A percentile compares a stretch with the other conserved stretches of the same genome.
Conservation (phyloP, 2,113 vertebrate genomes). For the Regulus satrapa region DNA sequence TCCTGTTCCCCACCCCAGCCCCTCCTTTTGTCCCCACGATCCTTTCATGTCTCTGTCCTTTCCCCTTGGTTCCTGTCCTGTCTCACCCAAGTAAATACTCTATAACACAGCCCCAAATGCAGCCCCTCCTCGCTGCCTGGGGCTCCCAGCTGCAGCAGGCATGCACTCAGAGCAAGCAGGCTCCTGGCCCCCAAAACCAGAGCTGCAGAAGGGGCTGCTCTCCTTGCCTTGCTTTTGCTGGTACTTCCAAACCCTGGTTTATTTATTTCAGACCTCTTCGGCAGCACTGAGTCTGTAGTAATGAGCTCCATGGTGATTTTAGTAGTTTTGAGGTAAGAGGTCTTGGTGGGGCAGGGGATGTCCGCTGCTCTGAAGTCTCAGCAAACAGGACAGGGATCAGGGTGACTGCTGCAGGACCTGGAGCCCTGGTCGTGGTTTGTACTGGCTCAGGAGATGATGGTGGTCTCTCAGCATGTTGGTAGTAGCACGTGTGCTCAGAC, state of each 20-base stretch:
- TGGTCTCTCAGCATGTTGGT: neutral
- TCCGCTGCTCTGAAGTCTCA: neutral
- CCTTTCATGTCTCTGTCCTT: neutral
- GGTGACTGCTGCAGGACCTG: neutral
- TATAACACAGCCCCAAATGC: accelerated
- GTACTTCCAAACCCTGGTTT: neutral
- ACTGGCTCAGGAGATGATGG: neutral
- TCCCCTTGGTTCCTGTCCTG: neutral
- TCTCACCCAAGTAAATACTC: neutral
- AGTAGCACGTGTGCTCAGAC: neutral
- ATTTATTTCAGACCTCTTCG: neutral
- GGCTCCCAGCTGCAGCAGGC: neutral
- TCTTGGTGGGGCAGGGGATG: neutral
- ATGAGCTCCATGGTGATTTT: neutral
- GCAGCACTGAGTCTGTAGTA: neutral
- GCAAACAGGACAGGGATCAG: neutral
- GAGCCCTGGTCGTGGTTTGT: neutral
- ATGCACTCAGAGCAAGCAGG: neutral
- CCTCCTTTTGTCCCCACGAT: neutral
- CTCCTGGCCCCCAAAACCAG: neutral
- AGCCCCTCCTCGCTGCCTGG: accelerated
- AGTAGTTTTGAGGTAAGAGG: neutral
- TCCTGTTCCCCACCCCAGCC: neutral
- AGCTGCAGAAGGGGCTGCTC: neutral
- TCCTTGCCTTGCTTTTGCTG: neutral